Conservation (phyloP, 2,888 invertebrate genomes). For the Eupithecia centaureata region DNA sequence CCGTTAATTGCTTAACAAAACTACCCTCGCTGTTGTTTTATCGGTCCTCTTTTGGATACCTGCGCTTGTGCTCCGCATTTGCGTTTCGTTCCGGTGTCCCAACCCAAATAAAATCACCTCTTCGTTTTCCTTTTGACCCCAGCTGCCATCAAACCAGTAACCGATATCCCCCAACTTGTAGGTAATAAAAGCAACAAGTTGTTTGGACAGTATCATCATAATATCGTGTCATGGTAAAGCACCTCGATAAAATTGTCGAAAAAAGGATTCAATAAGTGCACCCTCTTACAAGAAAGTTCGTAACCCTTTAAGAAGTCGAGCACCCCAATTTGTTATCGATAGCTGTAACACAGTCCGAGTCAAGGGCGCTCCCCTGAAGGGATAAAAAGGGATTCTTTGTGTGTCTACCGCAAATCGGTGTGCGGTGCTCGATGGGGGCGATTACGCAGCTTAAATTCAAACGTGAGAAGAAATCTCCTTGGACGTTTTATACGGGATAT, state of each 20-base stretch:
- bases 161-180: conserved; percentile 34
- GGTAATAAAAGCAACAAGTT: conserved; percentile 44
- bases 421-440: conserved; percentile 65
- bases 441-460: conserved; percentile 65
- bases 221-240: conserved; percentile 40
- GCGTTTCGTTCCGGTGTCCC: conserved; percentile 44
- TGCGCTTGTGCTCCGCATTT: conserved; percentile 58
- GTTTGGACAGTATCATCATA: conserved; percentile 42
- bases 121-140: conserved; percentile 23
- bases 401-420: conserved; percentile 75
- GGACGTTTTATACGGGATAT: conserved; percentile 39
- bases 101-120: conserved; percentile 28
- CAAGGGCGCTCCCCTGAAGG: conserved; percentile 56
- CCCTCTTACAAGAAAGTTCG: conserved; percentile 65
- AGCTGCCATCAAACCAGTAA: conserved; percentile 25
- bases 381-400: conserved; percentile 77
- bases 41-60: conserved; percentile 58
- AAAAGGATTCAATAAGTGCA: conserved; percentile 47
- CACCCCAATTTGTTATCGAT: conserved; percentile 81
- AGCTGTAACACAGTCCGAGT: conserved; percentile 71
- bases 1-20: conserved; percentile 80
- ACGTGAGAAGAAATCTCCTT: conserved; percentile 64
- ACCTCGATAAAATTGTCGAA: conserved; percentile 43
- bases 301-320: conserved; percentile 64
- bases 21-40: conserved; percentile 68